phyloP scores from a whole-genome alignment of 2,113 vertebrate species.

The Tricholaema leucomelas region DNA sequence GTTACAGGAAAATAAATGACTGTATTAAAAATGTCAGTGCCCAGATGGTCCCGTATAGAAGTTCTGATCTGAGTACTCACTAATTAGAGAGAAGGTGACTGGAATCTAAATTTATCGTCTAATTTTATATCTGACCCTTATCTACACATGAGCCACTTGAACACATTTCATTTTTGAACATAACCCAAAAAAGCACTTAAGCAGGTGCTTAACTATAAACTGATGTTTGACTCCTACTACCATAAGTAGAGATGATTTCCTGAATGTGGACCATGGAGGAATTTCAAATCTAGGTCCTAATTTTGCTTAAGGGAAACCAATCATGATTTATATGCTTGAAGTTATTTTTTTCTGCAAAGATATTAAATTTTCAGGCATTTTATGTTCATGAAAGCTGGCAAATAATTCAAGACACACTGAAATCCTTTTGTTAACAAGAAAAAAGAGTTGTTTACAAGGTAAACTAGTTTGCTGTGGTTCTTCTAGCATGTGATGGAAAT shows the following conservation, averaged over 20 bases:
- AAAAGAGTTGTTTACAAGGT: not conserved
- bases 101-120: conserved; percentile 52
- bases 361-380: not conserved
- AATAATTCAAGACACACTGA: not conserved
- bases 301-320: not conserved
- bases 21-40: conserved; percentile 30
- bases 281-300: conserved; percentile 2
- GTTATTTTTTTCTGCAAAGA: not conserved
- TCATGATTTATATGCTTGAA: conserved; percentile 6
- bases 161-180: conserved; percentile 53
- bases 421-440: not conserved
- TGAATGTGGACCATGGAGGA: not conserved
- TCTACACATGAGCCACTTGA: not conserved
- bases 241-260: conserved; percentile 40
- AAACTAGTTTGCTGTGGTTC: not conserved
- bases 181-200: conserved; percentile 62
- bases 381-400: not conserved
- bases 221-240: conserved; percentile 25
- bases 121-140: conserved; percentile 47
- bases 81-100: conserved; percentile 49
- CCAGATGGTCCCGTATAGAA: conserved; percentile 49
- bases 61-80: conserved; percentile 27
- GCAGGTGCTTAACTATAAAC: conserved; percentile 49
- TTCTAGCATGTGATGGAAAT: not conserved
- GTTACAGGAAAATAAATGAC: conserved; percentile 55